Percentiles rank a stretch among this genome's conserved stretches.
Evolutionary conservation across 2,113 vertebrate species (phyloP).

Genomic region (Hiodon tergisus): DNA sequence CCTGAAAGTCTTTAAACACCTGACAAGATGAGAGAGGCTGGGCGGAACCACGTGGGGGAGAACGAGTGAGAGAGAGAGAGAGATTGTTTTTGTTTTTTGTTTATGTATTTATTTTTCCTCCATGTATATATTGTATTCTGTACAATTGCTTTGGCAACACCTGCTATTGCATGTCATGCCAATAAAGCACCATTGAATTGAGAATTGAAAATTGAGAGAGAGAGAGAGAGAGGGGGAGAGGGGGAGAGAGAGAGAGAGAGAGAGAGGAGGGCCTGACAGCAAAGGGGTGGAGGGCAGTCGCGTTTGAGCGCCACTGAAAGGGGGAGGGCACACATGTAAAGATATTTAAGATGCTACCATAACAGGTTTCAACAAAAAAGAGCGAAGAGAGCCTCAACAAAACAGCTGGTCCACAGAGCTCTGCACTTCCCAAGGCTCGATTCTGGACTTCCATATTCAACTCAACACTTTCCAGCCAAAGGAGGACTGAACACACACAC

Average conservation of each 20-base stretch:
- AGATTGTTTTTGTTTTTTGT: too few relatives aligned
- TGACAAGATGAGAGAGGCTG: conserved; percentile 53
- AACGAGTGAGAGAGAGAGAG: conserved; percentile 21
- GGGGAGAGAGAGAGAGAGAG: conserved; percentile 10
- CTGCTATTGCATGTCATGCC: too few relatives aligned
- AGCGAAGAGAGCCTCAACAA: conserved; percentile 44
- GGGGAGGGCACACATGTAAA: conserved; percentile 69
- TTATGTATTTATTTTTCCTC: too few relatives aligned
- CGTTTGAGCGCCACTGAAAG: conserved; percentile 44
- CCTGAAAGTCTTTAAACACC: conserved; percentile 51
- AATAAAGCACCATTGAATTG: too few relatives aligned
- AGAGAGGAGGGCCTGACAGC: conserved; percentile 41
- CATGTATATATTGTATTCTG: too few relatives aligned
- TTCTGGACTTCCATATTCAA: not conserved
- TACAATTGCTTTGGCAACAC: too few relatives aligned
- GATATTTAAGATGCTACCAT: conserved; percentile 86
- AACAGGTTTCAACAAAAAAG: conserved; percentile 51
- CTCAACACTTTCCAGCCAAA: not conserved
- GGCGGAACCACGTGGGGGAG: conserved; percentile 50
- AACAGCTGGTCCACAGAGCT: conserved; percentile 22
- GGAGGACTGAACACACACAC: not conserved
- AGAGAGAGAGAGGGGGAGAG: conserved; percentile 6
- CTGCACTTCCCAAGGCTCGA: not conserved
- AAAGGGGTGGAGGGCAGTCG: conserved; percentile 45
- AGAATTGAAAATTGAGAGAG: too few relatives aligned